Percentiles rank a stretch among this genome's conserved stretches.
Conservation (phyloP, 2,888 invertebrate genomes). For the Drosophila helvetica region DNA sequence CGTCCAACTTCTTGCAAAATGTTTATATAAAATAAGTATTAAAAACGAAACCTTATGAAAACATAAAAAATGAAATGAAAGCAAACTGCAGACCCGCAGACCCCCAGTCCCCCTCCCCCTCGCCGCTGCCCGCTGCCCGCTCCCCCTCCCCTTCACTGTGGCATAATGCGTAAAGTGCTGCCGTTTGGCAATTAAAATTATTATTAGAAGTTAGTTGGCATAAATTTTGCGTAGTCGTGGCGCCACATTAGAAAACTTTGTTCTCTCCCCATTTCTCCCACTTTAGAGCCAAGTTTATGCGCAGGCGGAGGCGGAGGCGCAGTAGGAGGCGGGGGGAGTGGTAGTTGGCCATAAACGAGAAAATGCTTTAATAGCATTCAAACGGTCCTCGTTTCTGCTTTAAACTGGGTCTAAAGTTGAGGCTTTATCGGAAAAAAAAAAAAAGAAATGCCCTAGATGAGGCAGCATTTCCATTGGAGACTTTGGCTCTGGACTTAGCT, state of each 20-base stretch:
- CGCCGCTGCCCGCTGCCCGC: slow-evolving; percentile 19
- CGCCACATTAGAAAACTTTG: slow-evolving; percentile 69
- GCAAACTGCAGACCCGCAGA: slow-evolving; percentile 13
- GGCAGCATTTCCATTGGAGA: slow-evolving; percentile 6
- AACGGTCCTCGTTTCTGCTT: slow-evolving; percentile 1
- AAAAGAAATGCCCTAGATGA: slow-evolving; percentile 33
- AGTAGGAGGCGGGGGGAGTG: slow-evolving; percentile 19
- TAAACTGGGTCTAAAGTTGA: slow-evolving; percentile 31
- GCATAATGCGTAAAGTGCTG: slow-evolving; percentile 55
- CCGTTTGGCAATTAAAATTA: slow-evolving; percentile 76
- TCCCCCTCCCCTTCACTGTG: slow-evolving; percentile 18
- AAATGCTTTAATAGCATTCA: slow-evolving; percentile 8
- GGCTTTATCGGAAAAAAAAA: slow-evolving; percentile 16
- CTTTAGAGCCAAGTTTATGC: slow-evolving; percentile 30
- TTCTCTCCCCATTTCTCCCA: background rate
- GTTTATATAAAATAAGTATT: slow-evolving; percentile 27
- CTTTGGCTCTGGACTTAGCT: too few species aligned
- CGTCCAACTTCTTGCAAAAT: slow-evolving; percentile 57
- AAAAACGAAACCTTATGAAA: slow-evolving; percentile 25
- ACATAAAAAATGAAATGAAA: slow-evolving; percentile 24
- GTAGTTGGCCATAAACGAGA: slow-evolving; percentile 28
- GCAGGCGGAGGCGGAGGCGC: background rate
- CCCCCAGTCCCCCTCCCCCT: background rate
- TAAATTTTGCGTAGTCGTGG: slow-evolving; percentile 60
- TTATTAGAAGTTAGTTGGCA: slow-evolving; percentile 76